These are phyloP conservation scores for Pandemis cinnamomeana DNA, from an alignment of 2,888 invertebrate species.

Conservation along the genomic window DNA sequence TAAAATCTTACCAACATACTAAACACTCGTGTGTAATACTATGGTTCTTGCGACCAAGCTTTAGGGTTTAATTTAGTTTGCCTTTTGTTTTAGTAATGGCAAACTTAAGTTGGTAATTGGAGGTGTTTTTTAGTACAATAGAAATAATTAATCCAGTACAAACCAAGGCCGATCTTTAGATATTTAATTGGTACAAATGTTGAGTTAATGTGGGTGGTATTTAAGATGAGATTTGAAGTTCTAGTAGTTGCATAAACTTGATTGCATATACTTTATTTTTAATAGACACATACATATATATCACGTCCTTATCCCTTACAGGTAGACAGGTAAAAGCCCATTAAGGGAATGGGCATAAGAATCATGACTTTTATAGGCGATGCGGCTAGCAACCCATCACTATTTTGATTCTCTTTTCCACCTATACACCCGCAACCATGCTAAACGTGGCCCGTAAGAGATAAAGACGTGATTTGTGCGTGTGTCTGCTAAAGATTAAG, in stretches of 20 bases:
- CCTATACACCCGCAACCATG: no score
- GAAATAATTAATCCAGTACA: slow-evolving; percentile 71
- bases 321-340: no score
- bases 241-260: slow-evolving; percentile 15
- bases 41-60: background rate
- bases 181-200: slow-evolving; percentile 65
- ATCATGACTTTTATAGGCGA: no score
- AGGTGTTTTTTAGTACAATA: slow-evolving; percentile 61
- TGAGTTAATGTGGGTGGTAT: slow-evolving; percentile 49
- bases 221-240: slow-evolving; percentile 34
- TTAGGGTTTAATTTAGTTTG: slow-evolving; percentile 2
- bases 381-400: no score
- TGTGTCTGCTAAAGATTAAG: no score
- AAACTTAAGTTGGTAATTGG: slow-evolving; percentile 38
- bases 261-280: background rate
- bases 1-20: slow-evolving; percentile 50
- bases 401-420: no score
- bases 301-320: no score
- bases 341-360: no score
- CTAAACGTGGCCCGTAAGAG: no score
- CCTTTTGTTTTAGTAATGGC: background rate
- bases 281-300: no score
- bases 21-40: background rate
- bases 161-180: slow-evolving; percentile 63
- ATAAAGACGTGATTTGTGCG: no score